A percentile compares a stretch with the other conserved stretches of the same genome.
Conservation (phyloP, 2,888 invertebrate genomes). For the Noctua janthe region DNA sequence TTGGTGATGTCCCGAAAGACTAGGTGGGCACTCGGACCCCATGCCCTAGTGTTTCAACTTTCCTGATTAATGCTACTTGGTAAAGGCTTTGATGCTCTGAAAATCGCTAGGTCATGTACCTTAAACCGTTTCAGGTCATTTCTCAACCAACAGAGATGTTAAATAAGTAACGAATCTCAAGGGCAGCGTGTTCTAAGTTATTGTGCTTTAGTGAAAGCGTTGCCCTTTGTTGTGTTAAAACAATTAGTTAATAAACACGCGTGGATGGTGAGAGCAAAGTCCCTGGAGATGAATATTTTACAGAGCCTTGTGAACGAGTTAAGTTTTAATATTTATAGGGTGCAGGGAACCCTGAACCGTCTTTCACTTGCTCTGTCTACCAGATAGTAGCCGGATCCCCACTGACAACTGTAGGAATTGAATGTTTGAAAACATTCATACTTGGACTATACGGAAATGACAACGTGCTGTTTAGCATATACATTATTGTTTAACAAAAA, state of each 20-base stretch:
- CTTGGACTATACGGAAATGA: background rate
- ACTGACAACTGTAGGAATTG: background rate
- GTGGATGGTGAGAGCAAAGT: background rate
- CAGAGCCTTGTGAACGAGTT: background rate
- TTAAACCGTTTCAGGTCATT: background rate
- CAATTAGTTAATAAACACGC: constrained; percentile 36
- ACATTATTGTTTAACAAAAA: too few relatives aligned
- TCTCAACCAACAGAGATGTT: constrained; percentile 17
- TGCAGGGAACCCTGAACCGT: background rate
- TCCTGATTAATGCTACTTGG: background rate
- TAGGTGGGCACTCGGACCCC: too few relatives aligned
- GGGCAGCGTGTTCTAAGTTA: constrained; percentile 26
- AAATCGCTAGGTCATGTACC: background rate
- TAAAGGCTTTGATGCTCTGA: too few relatives aligned
- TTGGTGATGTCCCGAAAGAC: too few relatives aligned
- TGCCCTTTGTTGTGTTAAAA: constrained; percentile 26
- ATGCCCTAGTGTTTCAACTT: too few relatives aligned
- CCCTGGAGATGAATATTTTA: constrained; percentile 20
- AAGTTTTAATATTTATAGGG: background rate
- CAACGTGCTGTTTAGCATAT: too few relatives aligned
- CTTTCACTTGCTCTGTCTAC: background rate
- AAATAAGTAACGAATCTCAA: constrained; percentile 42
- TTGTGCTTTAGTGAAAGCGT: constrained; percentile 9
- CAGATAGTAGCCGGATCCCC: background rate
- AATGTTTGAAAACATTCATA: background rate